Conservation (phyloP, 2,888 invertebrate genomes). For the Leucophora obtusa region DNA sequence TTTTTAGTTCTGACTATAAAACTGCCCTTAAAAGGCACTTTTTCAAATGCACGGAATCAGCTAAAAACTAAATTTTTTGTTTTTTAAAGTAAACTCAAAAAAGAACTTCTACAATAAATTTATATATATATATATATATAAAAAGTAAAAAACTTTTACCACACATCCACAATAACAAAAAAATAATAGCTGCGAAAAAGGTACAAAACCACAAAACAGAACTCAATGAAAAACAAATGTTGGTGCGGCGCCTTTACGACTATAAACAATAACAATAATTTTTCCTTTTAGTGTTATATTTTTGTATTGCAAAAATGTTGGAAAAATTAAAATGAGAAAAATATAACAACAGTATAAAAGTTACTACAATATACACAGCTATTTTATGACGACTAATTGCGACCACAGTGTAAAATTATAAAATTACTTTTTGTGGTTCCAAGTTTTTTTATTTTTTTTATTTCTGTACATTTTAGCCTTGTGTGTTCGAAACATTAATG, state of each 20-base stretch:
- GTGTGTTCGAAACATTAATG: background rate
- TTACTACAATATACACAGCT: conserved; percentile 12
- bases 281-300: conserved; percentile 61
- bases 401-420: conserved; percentile 72
- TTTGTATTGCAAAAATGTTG: conserved; percentile 25
- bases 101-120: background rate
- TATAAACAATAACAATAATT: conserved; percentile 76
- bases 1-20: too few species aligned
- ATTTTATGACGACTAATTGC: conserved; percentile 75
- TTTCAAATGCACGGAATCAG: too few species aligned
- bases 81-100: background rate
- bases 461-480: background rate
- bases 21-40: too few species aligned
- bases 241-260: conserved; percentile 67
- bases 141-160: background rate
- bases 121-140: background rate
- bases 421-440: conserved; percentile 74
- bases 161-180: background rate
- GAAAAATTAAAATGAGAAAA: conserved; percentile 37
- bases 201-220: conserved; percentile 42
- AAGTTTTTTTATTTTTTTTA: conserved; percentile 22
- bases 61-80: too few species aligned
- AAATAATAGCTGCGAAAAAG: background rate
- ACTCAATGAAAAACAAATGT: conserved; percentile 34
- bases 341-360: conserved; percentile 25